A percentile compares a stretch with the other conserved stretches of the same genome.
phyloP scores from a whole-genome alignment of 2,113 vertebrate species.

The Eulemur rufifrons region DNA sequence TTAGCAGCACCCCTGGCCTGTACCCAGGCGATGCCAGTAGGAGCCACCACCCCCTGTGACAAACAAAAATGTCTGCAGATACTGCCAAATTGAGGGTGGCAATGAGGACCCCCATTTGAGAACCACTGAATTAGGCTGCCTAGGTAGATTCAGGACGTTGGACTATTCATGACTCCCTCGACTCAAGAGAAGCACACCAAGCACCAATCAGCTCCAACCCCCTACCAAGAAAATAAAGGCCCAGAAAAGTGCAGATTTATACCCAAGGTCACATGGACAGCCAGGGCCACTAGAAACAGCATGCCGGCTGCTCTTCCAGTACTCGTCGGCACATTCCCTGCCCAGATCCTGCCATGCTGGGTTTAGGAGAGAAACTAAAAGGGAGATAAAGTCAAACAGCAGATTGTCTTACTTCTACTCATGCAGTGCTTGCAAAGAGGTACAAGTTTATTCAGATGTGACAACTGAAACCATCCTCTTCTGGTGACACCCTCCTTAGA shows the following conservation, averaged over 20 bases:
- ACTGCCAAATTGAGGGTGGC: not conserved
- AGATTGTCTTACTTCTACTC: not conserved
- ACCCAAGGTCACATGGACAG: not conserved
- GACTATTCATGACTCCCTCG: not conserved
- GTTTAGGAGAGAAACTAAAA: not conserved
- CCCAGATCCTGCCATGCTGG: not conserved
- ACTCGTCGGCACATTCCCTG: rapidly evolving
- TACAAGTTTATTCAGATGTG: not conserved
- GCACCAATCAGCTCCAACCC: not conserved
- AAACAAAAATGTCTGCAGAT: not conserved
- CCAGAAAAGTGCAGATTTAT: not conserved
- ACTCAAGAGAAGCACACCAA: rapidly evolving
- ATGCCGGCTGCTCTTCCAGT: not conserved
- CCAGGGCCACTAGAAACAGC: rapidly evolving
- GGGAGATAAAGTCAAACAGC: not conserved
- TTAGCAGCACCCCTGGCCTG: not conserved
- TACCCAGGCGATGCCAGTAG: rapidly evolving
- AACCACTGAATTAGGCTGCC: rapidly evolving
- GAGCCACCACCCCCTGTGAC: not conserved
- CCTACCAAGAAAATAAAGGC: not conserved
- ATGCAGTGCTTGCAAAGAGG: not conserved
- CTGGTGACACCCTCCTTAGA: not conserved
- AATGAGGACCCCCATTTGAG: not conserved
- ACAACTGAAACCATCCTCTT: rapidly evolving
- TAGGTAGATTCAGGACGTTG: too few relatives aligned